Evolutionary conservation across 1,140 invertebrate genomes (phyloP), one percentile per base, ranked within the genome.

Genomic region (Amphibalanus amphitrite): DNA sequence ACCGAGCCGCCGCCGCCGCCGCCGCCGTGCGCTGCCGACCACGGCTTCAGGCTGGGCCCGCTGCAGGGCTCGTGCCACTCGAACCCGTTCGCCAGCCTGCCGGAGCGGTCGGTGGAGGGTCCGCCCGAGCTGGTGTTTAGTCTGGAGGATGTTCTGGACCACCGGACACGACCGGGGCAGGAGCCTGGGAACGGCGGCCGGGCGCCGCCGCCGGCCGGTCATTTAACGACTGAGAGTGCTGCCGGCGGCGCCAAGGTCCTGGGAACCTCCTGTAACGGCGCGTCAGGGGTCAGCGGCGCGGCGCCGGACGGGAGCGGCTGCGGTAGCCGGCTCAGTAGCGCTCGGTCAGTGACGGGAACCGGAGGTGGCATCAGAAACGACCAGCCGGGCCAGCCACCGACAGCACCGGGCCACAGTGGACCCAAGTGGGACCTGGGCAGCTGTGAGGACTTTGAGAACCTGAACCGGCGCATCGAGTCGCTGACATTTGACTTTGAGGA

Each of bases 391-490:
- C 10, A 13, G 47, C 47, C 47, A 3, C 13, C 13, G 13, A 6
- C 47, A 20, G 20, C 6, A 1, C 47, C 47, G 13, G 17, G 47
- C 47, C 47, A 23, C 6, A 1, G 20, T 59, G 10, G 47, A 59
- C 20, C 20, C 47, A 59, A 59, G 47, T 59, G 47, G 47, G 47
- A 59, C 47, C 47, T 59, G 47, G 47, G 47, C 65, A 67, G 28
- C 65, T 67, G n/a, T 17, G 65, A 28, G 26, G 65, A 67, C 65
- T 67, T 67, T 17, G 65, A 67, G 65, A 67, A 28, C 28, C 65
- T 67, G 3, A 28, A 67, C 65, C 26, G 65, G n/a, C 65, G 65
- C 65, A 67, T 67, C 65, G 65, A 67, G 65, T 67, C 65, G 65
- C 65, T 67, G n/a, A 67, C 65, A 26, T 67, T 28, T 26, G 65